Evolutionary conservation across 2,797 vertebrate genomes (phyloP).

Genomic region (Gymnothorax javanicus): DNA sequence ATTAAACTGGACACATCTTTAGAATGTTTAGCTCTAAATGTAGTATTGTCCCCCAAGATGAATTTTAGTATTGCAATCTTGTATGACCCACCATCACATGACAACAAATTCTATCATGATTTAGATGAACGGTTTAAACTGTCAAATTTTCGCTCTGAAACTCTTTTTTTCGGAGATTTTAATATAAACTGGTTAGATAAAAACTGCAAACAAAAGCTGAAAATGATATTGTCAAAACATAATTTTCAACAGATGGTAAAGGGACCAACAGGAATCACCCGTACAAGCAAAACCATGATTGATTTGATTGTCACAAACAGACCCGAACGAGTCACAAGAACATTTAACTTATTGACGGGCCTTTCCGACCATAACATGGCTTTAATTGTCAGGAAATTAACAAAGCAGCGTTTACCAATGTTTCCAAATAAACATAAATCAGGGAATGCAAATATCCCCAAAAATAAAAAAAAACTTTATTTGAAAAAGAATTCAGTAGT

Average conservation of each 20-base stretch:
- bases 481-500: no score
- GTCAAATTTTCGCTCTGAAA: conserved; percentile 1
- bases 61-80: conserved; percentile 13
- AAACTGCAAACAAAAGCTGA: conserved; percentile 20
- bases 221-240: conserved; percentile 21
- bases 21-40: conserved; percentile 29
- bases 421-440: no score
- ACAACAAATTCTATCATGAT: conserved; percentile 9
- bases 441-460: no score
- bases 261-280: no score
- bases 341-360: no score
- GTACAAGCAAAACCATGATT: no score
- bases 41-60: conserved; percentile 20
- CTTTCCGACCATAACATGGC: no score
- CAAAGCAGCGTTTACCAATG: no score
- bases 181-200: not conserved
- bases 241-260: conserved; percentile 27
- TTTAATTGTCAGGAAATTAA: no score
- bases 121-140: conserved; percentile 29
- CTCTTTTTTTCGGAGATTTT: not conserved
- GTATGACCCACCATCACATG: conserved; percentile 30
- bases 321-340: no score
- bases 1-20: conserved; percentile 13
- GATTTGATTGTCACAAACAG: no score
- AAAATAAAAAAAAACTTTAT: no score